Conservation (phyloP, 1,140 invertebrate genomes). For the Xylocopa sonorina region DNA sequence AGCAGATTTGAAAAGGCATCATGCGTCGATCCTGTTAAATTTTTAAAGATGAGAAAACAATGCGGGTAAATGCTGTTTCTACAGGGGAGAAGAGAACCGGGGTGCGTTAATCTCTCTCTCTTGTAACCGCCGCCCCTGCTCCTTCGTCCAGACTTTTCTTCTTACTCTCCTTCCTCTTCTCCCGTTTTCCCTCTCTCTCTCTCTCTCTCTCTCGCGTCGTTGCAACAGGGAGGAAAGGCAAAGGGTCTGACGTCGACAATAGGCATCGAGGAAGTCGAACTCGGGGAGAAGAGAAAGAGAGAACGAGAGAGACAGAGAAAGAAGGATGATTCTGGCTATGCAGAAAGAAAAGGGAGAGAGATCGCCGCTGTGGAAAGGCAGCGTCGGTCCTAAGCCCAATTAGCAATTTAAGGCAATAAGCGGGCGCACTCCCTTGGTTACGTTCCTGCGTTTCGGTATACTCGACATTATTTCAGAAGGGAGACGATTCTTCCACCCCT, state of each 20-base stretch:
- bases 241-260: slow-evolving; percentile 66
- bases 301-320: slow-evolving; percentile 17
- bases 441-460: slow-evolving; percentile 51
- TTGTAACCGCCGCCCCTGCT: slow-evolving; percentile 24
- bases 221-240: slow-evolving; percentile 10
- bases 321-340: no score
- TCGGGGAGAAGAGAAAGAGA: slow-evolving; percentile 34
- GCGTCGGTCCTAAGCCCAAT: slow-evolving; percentile 73
- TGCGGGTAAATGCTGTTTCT: slow-evolving; percentile 61
- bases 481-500: slow-evolving; percentile 34
- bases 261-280: slow-evolving; percentile 62
- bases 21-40: slow-evolving; percentile 62
- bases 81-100: slow-evolving; percentile 51
- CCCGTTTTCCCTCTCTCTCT: no score
- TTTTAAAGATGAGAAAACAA: slow-evolving; percentile 62
- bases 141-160: slow-evolving; percentile 46
- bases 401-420: slow-evolving; percentile 79
- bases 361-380: slow-evolving; percentile 57
- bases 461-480: slow-evolving; percentile 59
- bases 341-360: slow-evolving; percentile 17
- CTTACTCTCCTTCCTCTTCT: slow-evolving; percentile 13
- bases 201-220: no score
- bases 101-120: slow-evolving; percentile 64
- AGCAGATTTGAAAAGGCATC: slow-evolving; percentile 46
- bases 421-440: slow-evolving; percentile 59